A percentile compares a stretch with the other conserved stretches of the same genome.
phyloP scores from a whole-genome alignment of 2,113 vertebrate species.

The Neomonachus schauinslandi region DNA sequence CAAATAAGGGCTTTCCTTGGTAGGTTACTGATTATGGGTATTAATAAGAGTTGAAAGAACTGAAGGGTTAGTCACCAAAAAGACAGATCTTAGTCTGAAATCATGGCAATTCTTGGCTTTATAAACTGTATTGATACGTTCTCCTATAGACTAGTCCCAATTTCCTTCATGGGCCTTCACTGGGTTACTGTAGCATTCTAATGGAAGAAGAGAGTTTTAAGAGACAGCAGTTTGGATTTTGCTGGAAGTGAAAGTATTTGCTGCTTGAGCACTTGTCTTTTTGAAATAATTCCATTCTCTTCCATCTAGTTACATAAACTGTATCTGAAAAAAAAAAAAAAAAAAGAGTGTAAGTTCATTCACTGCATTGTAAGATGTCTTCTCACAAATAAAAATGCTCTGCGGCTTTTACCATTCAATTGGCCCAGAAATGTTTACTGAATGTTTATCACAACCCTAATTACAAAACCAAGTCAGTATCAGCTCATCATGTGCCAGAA shows the following conservation, averaged over 20 bases:
- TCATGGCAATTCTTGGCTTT: slow-evolving; percentile 84
- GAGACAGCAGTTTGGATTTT: slow-evolving; percentile 88
- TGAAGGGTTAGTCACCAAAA: slow-evolving; percentile 86
- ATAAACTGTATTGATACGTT: slow-evolving; percentile 73
- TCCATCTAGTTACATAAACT: slow-evolving; percentile 95
- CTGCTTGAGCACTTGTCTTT: slow-evolving; percentile 87
- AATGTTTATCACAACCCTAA: slow-evolving; percentile 44
- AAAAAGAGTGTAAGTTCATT: slow-evolving; percentile 71
- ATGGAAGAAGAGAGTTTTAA: slow-evolving; percentile 87
- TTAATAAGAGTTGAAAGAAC: slow-evolving; percentile 84
- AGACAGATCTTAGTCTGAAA: slow-evolving; percentile 80
- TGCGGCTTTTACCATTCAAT: slow-evolving; percentile 34
- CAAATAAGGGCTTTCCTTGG: slow-evolving; percentile 80
- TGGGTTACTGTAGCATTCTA: slow-evolving; percentile 84
- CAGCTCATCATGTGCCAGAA: background rate
- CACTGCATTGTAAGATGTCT: background rate
- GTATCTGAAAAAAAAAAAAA: slow-evolving; percentile 90
- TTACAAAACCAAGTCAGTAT: slow-evolving; percentile 51
- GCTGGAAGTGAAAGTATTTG: slow-evolving; percentile 89
- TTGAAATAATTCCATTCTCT: slow-evolving; percentile 86
- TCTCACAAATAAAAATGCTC: slow-evolving; percentile 55
- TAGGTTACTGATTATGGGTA: slow-evolving; percentile 83
- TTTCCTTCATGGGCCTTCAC: slow-evolving; percentile 85
- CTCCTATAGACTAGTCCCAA: slow-evolving; percentile 75
- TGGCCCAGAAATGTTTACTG: slow-evolving; percentile 42